These are phyloP conservation scores for Oryzias javanicus DNA, from an alignment of 2,113 vertebrate species.

Conservation along the genomic window DNA sequence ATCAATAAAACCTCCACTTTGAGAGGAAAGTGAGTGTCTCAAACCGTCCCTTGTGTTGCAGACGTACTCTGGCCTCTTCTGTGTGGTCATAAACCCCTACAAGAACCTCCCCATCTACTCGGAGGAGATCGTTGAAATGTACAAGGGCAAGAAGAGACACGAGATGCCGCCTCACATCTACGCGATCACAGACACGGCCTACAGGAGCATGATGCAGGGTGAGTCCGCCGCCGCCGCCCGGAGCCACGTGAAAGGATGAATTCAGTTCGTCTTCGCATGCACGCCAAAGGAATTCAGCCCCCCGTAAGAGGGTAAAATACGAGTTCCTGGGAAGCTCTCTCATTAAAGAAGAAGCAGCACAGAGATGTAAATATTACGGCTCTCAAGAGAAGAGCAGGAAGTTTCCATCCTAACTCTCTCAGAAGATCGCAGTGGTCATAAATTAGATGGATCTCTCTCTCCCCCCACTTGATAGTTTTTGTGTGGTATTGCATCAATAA, in stretches of 20 bases:
- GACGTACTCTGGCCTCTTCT: conserved; percentile 98
- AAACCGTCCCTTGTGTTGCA: conserved; percentile 51
- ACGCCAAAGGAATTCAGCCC: not conserved
- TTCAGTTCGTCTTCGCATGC: not conserved
- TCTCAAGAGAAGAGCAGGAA: not conserved
- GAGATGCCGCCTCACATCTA: conserved; percentile 99
- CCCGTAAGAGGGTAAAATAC: not conserved
- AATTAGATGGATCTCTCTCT: too few species aligned
- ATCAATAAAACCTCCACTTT: too few species aligned
- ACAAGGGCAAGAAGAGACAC: conserved; percentile 98
- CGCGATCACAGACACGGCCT: conserved; percentile 96
- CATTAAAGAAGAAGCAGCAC: not conserved
- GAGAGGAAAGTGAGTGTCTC: not conserved
- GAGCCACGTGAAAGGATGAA: not conserved
- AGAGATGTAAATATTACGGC: not conserved
- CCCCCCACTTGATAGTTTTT: too few species aligned
- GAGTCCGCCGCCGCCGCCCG: conserved; percentile 47
- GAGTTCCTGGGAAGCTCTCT: too few species aligned
- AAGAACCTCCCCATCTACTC: conserved; percentile 99
- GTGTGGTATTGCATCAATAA: too few species aligned
- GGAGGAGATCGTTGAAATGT: conserved; percentile 98
- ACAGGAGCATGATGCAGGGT: conserved; percentile 99
- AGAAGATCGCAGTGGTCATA: too few species aligned
- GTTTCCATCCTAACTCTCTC: too few species aligned
- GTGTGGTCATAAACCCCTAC: conserved; percentile 98